Percentiles rank a stretch among this genome's conserved stretches.
phyloP scores from a whole-genome alignment of 2,888 invertebrate genomes.

The Serrognathus titanus region DNA sequence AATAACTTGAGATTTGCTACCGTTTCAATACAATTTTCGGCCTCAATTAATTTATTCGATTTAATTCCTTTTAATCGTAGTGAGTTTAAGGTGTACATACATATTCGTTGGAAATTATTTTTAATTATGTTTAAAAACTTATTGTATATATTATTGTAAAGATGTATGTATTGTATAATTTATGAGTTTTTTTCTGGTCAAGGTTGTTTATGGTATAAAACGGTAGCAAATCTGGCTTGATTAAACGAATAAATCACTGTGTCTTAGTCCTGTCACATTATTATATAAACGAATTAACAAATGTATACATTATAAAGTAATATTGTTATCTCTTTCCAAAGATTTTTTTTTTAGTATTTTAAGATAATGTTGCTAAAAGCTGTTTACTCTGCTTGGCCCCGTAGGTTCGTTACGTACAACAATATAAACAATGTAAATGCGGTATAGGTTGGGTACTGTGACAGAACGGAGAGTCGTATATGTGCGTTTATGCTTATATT shows the following conservation, averaged over 20 bases:
- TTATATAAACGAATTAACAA: constrained; percentile 47
- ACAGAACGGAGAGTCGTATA: constrained; percentile 7
- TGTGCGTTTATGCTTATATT: constrained; percentile 20
- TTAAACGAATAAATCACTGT: constrained; percentile 49
- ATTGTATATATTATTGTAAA: constrained; percentile 7
- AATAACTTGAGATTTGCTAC: constrained; percentile 19
- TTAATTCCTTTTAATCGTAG: constrained; percentile 1
- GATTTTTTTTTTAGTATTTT: constrained; percentile 47
- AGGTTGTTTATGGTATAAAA: constrained; percentile 2
- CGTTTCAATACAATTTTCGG: constrained; percentile 5
- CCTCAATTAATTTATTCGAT: neutral
- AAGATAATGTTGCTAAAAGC: constrained; percentile 44
- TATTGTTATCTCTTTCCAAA: constrained; percentile 52
- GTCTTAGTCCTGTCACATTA: constrained; percentile 53
- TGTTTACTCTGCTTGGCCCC: constrained; percentile 42
- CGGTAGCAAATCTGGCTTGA: constrained; percentile 16
- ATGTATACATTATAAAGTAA: constrained; percentile 50
- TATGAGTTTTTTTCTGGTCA: constrained; percentile 10
- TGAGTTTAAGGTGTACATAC: neutral
- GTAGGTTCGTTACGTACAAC: constrained; percentile 25
- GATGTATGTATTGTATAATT: constrained; percentile 14
- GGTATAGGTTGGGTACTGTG: constrained; percentile 16
- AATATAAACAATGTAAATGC: constrained; percentile 12
- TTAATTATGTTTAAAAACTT: constrained; percentile 8
- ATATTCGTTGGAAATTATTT: constrained; percentile 3